Evolutionary conservation across 2,888 invertebrate genomes (phyloP).

Genomic region (Ophioninae sp.): DNA sequence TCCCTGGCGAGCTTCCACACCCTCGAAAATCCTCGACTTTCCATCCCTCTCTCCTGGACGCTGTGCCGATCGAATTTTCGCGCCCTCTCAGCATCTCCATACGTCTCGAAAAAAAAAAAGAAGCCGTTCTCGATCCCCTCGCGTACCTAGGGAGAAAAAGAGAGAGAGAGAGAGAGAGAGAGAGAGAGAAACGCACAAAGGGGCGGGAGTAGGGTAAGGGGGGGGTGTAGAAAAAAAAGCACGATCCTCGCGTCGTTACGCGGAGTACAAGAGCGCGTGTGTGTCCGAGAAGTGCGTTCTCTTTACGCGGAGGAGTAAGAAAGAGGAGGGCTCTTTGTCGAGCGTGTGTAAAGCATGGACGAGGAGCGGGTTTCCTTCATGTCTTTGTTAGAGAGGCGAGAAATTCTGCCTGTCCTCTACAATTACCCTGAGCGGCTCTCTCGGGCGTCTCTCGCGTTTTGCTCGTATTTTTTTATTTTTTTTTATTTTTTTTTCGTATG

Average conservation of each 20-base stretch:
- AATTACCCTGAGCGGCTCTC: slow-evolving; percentile 70
- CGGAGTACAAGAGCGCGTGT: slow-evolving; percentile 11
- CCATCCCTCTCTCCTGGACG: neutral
- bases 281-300: neutral
- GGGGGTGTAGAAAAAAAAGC: slow-evolving; percentile 1
- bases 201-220: too few relatives aligned
- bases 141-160: slow-evolving; percentile 8
- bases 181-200: slow-evolving; percentile 13
- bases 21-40: neutral
- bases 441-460: slow-evolving; percentile 50
- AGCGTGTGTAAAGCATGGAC: slow-evolving; percentile 40
- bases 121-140: slow-evolving; percentile 13
- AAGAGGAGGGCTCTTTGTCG: slow-evolving; percentile 57
- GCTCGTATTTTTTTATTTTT: slow-evolving; percentile 30
- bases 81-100: slow-evolving; percentile 3
- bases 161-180: neutral
- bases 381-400: slow-evolving; percentile 80
- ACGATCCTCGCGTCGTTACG: neutral
- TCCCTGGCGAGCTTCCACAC: neutral
- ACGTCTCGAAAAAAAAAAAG: neutral
- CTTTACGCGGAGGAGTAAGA: slow-evolving; percentile 18
- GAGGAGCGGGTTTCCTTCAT: slow-evolving; percentile 72
- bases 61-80: slow-evolving; percentile 3
- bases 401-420: slow-evolving; percentile 79
- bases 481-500: too few relatives aligned